Evolutionary conservation across 2,113 vertebrate species (phyloP).

Genomic region (Pagrus major): DNA sequence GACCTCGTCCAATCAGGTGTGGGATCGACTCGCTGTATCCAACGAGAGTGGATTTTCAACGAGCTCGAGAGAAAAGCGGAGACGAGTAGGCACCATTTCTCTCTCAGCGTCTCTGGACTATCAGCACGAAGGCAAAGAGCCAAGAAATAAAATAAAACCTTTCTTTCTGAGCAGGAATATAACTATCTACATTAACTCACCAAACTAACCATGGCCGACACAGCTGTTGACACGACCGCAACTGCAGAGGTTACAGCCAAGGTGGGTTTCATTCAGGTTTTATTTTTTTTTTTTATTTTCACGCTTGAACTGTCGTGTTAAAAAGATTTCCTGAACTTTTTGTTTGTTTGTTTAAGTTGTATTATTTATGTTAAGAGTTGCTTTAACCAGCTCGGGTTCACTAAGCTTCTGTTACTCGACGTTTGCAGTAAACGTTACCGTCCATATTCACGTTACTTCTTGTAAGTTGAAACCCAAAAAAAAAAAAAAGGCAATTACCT

Average conservation of each 20-base stretch:
- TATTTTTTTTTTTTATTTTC: background rate
- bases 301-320: slow-evolving; percentile 26
- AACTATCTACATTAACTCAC: slow-evolving; percentile 45
- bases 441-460: slow-evolving; percentile 15
- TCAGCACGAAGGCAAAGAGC: slow-evolving; percentile 55
- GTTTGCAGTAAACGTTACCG: background rate
- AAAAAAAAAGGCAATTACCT: background rate
- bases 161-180: slow-evolving; percentile 43
- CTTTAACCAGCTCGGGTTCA: background rate
- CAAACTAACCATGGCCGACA: slow-evolving; percentile 85
- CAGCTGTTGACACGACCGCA: slow-evolving; percentile 84
- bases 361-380: background rate
- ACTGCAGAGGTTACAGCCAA: slow-evolving; percentile 85
- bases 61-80: slow-evolving; percentile 76
- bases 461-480: slow-evolving; percentile 44
- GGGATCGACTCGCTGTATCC: slow-evolving; percentile 48
- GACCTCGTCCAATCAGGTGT: slow-evolving; percentile 63
- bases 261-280: slow-evolving; percentile 78
- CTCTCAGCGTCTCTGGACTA: slow-evolving; percentile 69
- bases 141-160: slow-evolving; percentile 31
- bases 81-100: slow-evolving; percentile 79
- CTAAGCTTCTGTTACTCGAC: background rate
- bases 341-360: slow-evolving; percentile 24
- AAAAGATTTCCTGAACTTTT: slow-evolving; percentile 57
- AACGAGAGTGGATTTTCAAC: slow-evolving; percentile 76